Conservation (phyloP, 2,888 invertebrate species). For the Amphipoea lucens region DNA sequence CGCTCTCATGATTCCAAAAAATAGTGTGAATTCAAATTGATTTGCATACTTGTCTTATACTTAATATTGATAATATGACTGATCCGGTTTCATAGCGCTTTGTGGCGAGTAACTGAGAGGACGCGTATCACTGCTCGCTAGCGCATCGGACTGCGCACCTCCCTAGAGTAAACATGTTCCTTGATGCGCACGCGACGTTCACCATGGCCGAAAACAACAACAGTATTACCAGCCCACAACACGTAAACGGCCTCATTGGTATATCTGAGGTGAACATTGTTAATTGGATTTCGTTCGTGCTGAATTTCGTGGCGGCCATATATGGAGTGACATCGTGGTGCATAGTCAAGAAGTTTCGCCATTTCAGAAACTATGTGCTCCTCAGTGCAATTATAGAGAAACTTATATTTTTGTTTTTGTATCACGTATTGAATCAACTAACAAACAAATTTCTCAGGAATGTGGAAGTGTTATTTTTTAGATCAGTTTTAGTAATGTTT, state of each 20-base stretch:
- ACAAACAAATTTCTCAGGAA: not conserved
- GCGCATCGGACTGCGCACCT: not conserved
- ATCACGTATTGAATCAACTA: not conserved
- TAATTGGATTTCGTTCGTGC: not conserved
- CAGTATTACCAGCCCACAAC: not conserved
- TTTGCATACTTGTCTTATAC: not conserved
- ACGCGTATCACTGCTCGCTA: not conserved
- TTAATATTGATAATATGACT: too few relatives aligned
- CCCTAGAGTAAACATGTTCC: too few relatives aligned
- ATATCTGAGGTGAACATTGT: not conserved
- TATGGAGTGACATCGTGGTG: constrained; percentile 1
- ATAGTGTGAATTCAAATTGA: not conserved
- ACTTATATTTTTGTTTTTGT: not conserved
- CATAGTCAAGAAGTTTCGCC: not conserved
- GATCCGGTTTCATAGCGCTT: not conserved
- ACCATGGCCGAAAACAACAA: not conserved
- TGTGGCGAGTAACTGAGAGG: not conserved
- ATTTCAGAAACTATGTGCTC: not conserved
- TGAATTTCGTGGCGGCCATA: not conserved
- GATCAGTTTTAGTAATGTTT: not conserved
- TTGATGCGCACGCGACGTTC: not conserved
- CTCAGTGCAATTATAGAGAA: not conserved
- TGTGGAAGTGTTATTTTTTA: not conserved
- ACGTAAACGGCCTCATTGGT: not conserved
- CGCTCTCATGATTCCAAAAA: not conserved